Conservation (phyloP, 23 tunicate genomes). For the Diplosoma virens region DNA sequence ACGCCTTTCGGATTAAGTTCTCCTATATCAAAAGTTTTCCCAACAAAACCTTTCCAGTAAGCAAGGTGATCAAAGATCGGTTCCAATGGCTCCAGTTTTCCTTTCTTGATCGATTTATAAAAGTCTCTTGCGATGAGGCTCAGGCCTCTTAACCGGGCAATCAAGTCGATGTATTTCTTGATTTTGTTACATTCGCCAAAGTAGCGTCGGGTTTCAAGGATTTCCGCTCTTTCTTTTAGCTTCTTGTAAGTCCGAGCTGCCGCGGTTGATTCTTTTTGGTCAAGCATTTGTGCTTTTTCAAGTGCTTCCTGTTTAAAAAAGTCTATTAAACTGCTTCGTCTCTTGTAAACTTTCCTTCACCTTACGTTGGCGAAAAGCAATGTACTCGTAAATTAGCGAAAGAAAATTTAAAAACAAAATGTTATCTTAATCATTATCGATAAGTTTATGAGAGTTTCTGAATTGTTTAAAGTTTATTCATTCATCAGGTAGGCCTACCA, state of each 20-base stretch:
- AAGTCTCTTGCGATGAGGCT: conserved; percentile 90
- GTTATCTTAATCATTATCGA: too few species aligned
- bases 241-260: conserved; percentile 83
- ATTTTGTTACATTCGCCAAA: conserved; percentile 83
- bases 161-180: conserved; percentile 77
- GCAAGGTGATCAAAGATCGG: conserved; percentile 50
- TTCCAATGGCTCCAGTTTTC: conserved; percentile 78
- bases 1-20: conserved; percentile 80
- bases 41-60: conserved; percentile 92
- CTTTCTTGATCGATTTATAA: conserved; percentile 84
- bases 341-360: too few species aligned
- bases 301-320: conserved; percentile 63
- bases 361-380: too few species aligned
- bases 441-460: too few species aligned
- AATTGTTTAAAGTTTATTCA: too few species aligned
- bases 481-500: too few species aligned
- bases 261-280: conserved; percentile 65
- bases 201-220: conserved; percentile 66
- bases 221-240: conserved; percentile 75
- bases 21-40: conserved; percentile 56
- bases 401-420: too few species aligned
- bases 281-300: conserved; percentile 87
- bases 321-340: too few species aligned
- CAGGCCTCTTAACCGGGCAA: conserved; percentile 74
- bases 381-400: too few species aligned